Percentiles rank a stretch among this genome's conserved stretches.
phyloP scores from a whole-genome alignment of 2,113 vertebrate genomes.

The Chiloscyllium plagiosum region DNA sequence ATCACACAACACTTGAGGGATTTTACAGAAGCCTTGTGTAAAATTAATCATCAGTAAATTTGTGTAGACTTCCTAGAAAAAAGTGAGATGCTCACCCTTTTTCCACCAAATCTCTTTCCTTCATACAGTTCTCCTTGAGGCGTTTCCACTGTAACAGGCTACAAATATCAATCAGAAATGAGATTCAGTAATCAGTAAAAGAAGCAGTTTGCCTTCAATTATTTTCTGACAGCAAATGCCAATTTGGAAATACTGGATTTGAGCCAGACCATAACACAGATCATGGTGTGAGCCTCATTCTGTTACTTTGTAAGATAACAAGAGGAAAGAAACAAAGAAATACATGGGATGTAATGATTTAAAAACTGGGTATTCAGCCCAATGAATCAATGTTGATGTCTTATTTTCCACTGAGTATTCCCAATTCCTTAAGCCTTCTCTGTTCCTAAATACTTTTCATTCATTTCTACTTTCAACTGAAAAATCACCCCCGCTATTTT shows the following conservation, averaged over 20 bases:
- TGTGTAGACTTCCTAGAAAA: neutral
- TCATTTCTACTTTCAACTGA: neutral
- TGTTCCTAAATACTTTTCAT: neutral
- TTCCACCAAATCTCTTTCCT: slow-evolving; percentile 72
- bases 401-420: neutral
- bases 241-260: neutral
- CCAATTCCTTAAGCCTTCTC: neutral
- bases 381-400: neutral
- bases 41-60: neutral
- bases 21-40: neutral
- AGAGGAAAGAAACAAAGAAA: neutral
- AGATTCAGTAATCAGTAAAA: neutral
- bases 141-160: slow-evolving; percentile 77
- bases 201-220: neutral
- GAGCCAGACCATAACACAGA: neutral
- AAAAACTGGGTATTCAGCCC: neutral
- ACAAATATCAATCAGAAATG: slow-evolving; percentile 27
- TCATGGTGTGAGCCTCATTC: neutral
- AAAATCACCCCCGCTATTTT: neutral
- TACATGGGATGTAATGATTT: neutral
- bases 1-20: neutral
- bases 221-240: neutral
- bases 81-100: slow-evolving; percentile 59
- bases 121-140: slow-evolving; percentile 73
- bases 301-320: neutral